Evolutionary conservation across 2,113 vertebrate genomes (phyloP).

Genomic region (Eonycteris spelaea): DNA sequence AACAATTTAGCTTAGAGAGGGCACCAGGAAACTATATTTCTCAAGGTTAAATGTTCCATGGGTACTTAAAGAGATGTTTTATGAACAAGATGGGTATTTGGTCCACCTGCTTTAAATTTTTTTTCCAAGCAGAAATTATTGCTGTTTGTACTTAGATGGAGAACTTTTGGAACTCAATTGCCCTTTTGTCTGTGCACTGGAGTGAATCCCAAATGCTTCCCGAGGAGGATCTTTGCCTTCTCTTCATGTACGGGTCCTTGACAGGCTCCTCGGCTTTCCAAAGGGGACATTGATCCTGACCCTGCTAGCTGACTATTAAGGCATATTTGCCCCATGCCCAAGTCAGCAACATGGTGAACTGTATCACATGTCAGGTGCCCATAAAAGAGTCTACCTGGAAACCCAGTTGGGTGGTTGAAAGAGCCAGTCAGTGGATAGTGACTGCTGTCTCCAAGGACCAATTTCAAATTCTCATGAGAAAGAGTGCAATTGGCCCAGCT

Average conservation of each 20-base stretch:
- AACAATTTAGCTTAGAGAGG: constrained; percentile 62
- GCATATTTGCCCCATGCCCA: background rate
- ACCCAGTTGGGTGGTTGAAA: background rate
- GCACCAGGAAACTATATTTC: constrained; percentile 54
- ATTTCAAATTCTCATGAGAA: background rate
- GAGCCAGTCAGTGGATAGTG: background rate
- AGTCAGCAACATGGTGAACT: background rate
- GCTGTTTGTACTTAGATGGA: background rate
- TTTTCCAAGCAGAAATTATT: constrained; percentile 41
- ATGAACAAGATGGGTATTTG: constrained; percentile 55
- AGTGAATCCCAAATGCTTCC: background rate
- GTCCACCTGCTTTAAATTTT: constrained; percentile 38
- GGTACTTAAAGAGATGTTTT: constrained; percentile 58
- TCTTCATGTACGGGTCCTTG: background rate
- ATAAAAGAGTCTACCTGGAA: background rate
- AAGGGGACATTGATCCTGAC: background rate
- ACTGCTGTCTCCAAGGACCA: background rate
- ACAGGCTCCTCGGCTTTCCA: background rate
- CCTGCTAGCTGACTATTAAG: background rate
- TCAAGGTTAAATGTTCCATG: constrained; percentile 69
- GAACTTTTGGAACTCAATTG: background rate
- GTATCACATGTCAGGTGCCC: background rate
- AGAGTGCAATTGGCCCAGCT: background rate
- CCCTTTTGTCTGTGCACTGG: background rate
- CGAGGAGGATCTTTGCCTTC: background rate